Conservation (phyloP, 2,797 vertebrate species). For the Micropoecilia bifurca region DNA sequence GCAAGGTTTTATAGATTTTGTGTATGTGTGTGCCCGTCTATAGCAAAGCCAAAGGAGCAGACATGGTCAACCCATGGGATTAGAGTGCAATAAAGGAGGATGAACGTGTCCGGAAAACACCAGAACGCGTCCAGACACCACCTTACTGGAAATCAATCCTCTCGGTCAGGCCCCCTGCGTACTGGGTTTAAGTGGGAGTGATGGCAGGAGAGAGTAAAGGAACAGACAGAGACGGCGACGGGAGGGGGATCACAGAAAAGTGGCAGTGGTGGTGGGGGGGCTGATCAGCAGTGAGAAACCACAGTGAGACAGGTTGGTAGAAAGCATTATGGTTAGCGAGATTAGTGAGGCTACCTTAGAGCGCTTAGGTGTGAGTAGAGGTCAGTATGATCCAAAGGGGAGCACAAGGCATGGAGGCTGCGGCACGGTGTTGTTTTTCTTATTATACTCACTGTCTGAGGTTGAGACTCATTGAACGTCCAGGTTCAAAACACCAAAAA, state of each 20-base stretch:
- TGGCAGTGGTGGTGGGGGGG: neutral
- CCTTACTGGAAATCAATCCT: slow-evolving; percentile 81
- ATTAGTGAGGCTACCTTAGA: slow-evolving; percentile 38
- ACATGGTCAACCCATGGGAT: slow-evolving; percentile 68
- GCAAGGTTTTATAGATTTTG: slow-evolving; percentile 45
- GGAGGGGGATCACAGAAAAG: slow-evolving; percentile 13
- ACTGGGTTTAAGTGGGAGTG: slow-evolving; percentile 71
- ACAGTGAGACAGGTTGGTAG: slow-evolving; percentile 47
- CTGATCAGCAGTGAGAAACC: slow-evolving; percentile 32
- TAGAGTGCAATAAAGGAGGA: slow-evolving; percentile 80
- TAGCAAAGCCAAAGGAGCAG: slow-evolving; percentile 65
- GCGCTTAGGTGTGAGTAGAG: slow-evolving; percentile 50
- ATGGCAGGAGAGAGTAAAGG: slow-evolving; percentile 63
- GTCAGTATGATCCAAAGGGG: slow-evolving; percentile 45
- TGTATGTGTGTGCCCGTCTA: slow-evolving; percentile 35
- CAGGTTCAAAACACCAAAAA: slow-evolving; percentile 55
- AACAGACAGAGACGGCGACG: slow-evolving; percentile 24
- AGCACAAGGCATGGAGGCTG: slow-evolving; percentile 18
- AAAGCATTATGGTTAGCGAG: slow-evolving; percentile 54
- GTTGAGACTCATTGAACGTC: slow-evolving; percentile 59
- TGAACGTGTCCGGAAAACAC: slow-evolving; percentile 70
- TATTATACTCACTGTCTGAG: slow-evolving; percentile 37
- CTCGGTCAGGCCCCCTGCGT: slow-evolving; percentile 63
- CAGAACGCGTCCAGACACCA: slow-evolving; percentile 66
- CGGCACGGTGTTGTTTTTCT: slow-evolving; percentile 54